These are phyloP conservation scores for Synanthedon myopaeformis DNA, from an alignment of 2,888 invertebrate genomes.

Conservation along the genomic window DNA sequence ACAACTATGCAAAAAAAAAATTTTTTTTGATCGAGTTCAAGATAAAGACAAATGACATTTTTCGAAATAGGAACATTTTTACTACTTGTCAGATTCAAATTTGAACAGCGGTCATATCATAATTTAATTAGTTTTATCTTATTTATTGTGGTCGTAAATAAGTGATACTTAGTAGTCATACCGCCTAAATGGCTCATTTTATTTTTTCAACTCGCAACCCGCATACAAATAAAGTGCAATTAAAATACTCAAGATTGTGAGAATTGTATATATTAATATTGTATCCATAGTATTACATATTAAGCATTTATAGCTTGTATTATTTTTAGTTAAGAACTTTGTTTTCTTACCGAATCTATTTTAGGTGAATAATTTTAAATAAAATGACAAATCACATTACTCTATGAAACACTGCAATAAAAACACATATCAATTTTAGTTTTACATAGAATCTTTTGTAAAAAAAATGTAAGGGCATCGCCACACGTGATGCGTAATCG, in stretches of 20 bases:
- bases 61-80: too few relatives aligned
- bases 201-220: constrained; percentile 15
- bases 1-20: too few relatives aligned
- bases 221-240: constrained; percentile 68
- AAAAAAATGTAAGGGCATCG: not conserved
- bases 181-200: too few relatives aligned
- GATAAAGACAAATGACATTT: too few relatives aligned
- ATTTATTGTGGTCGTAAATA: too few relatives aligned
- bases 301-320: constrained; percentile 48
- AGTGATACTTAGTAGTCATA: too few relatives aligned
- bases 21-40: too few relatives aligned
- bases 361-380: not conserved
- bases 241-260: constrained; percentile 68
- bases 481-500: not conserved
- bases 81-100: too few relatives aligned
- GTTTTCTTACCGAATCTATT: not conserved
- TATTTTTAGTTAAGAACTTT: not conserved
- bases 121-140: too few relatives aligned
- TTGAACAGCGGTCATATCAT: too few relatives aligned
- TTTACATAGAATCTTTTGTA: constrained; percentile 20
- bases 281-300: constrained; percentile 36
- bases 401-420: constrained; percentile 33
- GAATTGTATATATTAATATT: constrained; percentile 57
- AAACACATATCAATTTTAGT: constrained; percentile 51
- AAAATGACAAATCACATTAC: not conserved